phyloP scores from a whole-genome alignment of 2,797 vertebrate genomes.

The Neoniphon sammara region DNA sequence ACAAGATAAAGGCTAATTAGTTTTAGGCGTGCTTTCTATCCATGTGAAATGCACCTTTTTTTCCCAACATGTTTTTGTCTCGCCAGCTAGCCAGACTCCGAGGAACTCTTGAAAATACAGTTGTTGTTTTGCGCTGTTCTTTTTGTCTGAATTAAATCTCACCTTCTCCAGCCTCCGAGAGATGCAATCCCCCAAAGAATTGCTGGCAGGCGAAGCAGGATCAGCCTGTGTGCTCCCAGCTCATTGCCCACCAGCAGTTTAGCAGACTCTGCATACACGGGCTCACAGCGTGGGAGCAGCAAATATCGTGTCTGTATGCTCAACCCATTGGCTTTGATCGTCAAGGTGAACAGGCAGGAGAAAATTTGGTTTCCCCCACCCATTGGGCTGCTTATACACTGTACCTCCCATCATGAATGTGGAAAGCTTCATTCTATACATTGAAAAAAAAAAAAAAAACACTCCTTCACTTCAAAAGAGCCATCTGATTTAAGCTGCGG shows the following conservation, averaged over 20 bases:
- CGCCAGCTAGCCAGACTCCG: background rate
- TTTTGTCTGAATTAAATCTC: constrained; percentile 66
- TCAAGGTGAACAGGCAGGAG: constrained; percentile 54
- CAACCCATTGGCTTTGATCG: constrained; percentile 38
- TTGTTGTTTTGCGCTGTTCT: constrained; percentile 32
- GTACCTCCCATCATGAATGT: constrained; percentile 10
- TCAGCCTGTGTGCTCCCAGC: constrained; percentile 39
- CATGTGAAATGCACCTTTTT: constrained; percentile 39
- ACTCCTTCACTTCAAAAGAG: constrained; percentile 30
- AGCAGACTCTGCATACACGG: constrained; percentile 36
- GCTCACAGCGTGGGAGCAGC: constrained; percentile 43
- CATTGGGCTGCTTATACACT: constrained; percentile 31
- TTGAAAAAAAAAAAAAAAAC: constrained; percentile 28
- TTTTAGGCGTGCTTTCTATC: constrained; percentile 42
- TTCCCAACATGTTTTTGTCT: constrained; percentile 36
- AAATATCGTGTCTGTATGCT: constrained; percentile 42
- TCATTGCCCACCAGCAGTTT: constrained; percentile 48
- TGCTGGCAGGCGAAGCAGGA: constrained; percentile 42
- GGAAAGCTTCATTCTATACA: constrained; percentile 20
- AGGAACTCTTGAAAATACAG: constrained; percentile 29
- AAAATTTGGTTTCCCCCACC: constrained; percentile 36
- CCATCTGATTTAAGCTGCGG: constrained; percentile 21
- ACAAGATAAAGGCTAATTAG: constrained; percentile 55
- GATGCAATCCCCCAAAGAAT: constrained; percentile 45
- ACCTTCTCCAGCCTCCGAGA: constrained; percentile 39